Conservation (phyloP, 2,113 vertebrate genomes). For the Prochilodus magdalenae region DNA sequence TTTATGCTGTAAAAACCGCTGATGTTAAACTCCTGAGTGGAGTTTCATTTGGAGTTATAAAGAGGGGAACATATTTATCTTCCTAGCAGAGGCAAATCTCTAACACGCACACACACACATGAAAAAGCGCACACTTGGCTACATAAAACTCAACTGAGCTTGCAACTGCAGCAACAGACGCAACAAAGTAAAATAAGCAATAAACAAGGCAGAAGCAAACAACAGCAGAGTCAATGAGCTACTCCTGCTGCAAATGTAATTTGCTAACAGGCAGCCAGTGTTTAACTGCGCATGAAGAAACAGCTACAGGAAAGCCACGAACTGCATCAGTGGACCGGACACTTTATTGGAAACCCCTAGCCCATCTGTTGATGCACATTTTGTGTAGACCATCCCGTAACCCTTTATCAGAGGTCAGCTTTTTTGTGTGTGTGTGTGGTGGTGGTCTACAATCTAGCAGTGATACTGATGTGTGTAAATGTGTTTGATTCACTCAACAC, state of each 20-base stretch:
- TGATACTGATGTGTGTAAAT: too few species aligned
- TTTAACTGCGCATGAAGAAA: neutral
- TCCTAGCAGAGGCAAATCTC: neutral
- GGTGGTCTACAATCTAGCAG: too few species aligned
- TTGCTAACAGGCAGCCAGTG: slow-evolving; percentile 5
- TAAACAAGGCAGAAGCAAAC: neutral
- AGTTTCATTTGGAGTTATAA: slow-evolving; percentile 2
- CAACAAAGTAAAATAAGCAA: neutral
- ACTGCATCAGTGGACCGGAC: neutral
- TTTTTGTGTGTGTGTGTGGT: too few species aligned
- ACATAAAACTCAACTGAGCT: slow-evolving; percentile 22
- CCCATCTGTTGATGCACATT: neutral
- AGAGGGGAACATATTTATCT: neutral
- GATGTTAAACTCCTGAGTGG: neutral
- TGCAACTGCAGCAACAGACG: neutral
- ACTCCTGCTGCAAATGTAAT: neutral
- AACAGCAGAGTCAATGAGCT: neutral
- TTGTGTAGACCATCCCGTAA: too few species aligned
- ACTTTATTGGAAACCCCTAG: neutral
- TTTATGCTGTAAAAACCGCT: neutral
- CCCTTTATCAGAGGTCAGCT: too few species aligned
- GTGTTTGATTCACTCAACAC: too few species aligned
- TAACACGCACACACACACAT: neutral
- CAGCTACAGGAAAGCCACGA: neutral
- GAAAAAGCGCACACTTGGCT: neutral